phyloP scores from a whole-genome alignment of 2,888 invertebrate species.

The Trissoscelio sp. region DNA sequence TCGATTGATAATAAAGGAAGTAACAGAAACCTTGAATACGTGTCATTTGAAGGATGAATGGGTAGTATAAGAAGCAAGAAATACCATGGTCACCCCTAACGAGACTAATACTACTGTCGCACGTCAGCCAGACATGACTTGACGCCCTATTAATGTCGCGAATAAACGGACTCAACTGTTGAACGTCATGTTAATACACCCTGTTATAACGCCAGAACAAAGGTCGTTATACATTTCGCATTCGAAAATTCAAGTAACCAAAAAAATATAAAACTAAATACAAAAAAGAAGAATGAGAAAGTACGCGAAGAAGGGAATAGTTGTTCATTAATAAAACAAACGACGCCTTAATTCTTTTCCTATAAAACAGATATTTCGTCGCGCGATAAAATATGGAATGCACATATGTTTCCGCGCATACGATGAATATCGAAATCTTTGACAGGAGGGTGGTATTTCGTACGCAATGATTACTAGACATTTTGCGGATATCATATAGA shows the following conservation, averaged over 20 bases:
- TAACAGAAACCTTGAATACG: conserved; percentile 60
- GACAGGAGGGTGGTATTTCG: conserved; percentile 63
- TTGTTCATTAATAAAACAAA: conserved; percentile 28
- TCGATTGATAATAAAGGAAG: conserved; percentile 28
- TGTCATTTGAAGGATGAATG: conserved; percentile 64
- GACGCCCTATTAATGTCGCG: conserved; percentile 71
- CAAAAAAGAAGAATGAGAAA: conserved; percentile 1
- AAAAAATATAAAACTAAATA: not conserved
- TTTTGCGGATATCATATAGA: conserved; percentile 68
- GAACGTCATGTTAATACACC: conserved; percentile 79
- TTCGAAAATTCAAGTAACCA: not conserved
- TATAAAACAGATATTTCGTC: conserved; percentile 40
- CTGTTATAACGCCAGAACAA: conserved; percentile 44
- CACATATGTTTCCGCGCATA: conserved; percentile 61
- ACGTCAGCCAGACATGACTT: conserved; percentile 65
- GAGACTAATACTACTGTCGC: conserved; percentile 69
- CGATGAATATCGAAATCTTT: conserved; percentile 65
- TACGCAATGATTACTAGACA: conserved; percentile 69
- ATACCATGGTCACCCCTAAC: conserved; percentile 69
- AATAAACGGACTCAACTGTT: conserved; percentile 79
- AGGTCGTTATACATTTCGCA: conserved; percentile 48
- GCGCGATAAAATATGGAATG: conserved; percentile 57
- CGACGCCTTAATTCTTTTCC: conserved; percentile 15
- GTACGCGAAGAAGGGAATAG: not conserved
- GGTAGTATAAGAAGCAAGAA: conserved; percentile 68